Percentiles rank a stretch among this genome's conserved stretches.
phyloP scores from a whole-genome alignment of 2,888 invertebrate genomes.

The Ophonus ardosiacus region DNA sequence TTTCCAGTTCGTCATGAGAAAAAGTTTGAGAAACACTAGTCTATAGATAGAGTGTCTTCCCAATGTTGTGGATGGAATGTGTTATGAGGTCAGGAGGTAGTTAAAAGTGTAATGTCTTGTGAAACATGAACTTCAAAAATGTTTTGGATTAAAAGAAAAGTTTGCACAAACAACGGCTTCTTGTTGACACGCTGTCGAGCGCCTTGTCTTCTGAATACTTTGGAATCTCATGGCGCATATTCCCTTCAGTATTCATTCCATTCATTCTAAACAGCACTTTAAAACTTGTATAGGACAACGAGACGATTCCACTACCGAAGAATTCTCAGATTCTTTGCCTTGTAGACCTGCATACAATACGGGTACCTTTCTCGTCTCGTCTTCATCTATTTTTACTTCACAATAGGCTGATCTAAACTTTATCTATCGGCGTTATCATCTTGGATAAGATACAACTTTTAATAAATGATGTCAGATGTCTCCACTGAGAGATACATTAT shows the following conservation, averaged over 20 bases:
- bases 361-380: background rate
- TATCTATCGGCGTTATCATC: background rate
- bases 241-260: background rate
- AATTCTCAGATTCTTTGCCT: background rate
- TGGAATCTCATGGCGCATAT: background rate
- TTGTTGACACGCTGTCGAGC: background rate
- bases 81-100: constrained; percentile 21
- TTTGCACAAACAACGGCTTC: background rate
- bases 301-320: background rate
- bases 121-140: constrained; percentile 41
- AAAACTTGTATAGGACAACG: background rate
- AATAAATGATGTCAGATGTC: no score
- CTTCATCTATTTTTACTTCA: background rate
- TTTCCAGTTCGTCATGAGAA: no score
- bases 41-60: no score
- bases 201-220: background rate
- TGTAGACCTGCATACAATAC: background rate
- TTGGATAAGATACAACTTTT: no score
- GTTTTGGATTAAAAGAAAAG: constrained; percentile 17
- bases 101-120: constrained; percentile 35
- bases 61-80: background rate
- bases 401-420: background rate
- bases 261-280: background rate
- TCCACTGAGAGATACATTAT: no score
- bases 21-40: no score